Evolutionary conservation across 1,140 invertebrate species (phyloP).

Genomic region (Pristionchus pacificus): DNA sequence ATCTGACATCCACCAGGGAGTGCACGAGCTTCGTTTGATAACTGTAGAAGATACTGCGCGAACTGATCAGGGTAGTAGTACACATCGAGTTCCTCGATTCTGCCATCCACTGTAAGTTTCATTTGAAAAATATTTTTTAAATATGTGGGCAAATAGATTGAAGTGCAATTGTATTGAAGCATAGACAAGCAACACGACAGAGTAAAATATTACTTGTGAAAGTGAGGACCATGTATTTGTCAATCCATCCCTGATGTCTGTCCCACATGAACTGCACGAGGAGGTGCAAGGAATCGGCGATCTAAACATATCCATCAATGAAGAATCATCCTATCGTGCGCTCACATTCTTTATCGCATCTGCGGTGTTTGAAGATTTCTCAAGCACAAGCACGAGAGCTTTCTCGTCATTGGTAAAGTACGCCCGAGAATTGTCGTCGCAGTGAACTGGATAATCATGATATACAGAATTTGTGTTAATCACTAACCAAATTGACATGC

Average conservation of each 20-base stretch:
- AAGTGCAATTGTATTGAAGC: background rate
- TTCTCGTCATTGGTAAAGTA: constrained; percentile 18
- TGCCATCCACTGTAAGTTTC: no score
- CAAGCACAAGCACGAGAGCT: constrained; percentile 24
- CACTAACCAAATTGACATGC: no score
- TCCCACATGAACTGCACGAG: constrained; percentile 8
- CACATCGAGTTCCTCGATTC: background rate
- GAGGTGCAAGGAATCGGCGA: constrained; percentile 9
- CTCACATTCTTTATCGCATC: constrained; percentile 17
- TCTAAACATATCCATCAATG: background rate
- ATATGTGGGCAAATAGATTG: background rate
- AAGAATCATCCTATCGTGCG: background rate
- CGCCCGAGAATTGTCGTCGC: background rate
- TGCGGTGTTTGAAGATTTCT: constrained; percentile 23
- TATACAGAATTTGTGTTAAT: constrained; percentile 24
- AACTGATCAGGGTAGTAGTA: no score
- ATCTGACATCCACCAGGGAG: background rate
- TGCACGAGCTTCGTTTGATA: background rate
- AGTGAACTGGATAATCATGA: background rate
- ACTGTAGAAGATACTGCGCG: no score
- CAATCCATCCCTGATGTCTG: constrained; percentile 20
- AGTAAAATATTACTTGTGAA: constrained; percentile 7
- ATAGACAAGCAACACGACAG: background rate
- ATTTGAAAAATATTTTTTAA: no score
- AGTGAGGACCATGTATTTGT: constrained; percentile 22